Percentiles rank a stretch among this genome's conserved stretches.
Conservation (phyloP, 2,888 invertebrate genomes). For the Petrophora chlorosata region DNA sequence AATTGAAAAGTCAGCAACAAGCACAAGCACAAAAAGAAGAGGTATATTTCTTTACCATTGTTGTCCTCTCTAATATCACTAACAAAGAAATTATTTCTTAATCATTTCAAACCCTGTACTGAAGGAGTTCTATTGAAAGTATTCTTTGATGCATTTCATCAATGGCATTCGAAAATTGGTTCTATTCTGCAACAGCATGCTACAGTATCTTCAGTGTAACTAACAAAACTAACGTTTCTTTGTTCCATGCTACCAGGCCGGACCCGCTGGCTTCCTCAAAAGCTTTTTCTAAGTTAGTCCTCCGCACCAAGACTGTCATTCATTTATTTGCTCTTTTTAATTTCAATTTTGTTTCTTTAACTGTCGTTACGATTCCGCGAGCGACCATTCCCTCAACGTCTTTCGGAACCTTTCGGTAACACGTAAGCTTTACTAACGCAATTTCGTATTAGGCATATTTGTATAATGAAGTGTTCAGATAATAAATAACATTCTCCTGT, state of each 20-base stretch:
- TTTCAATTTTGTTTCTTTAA: constrained; percentile 63
- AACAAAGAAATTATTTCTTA: constrained; percentile 9
- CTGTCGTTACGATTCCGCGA: constrained; percentile 64
- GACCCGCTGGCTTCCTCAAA: constrained; percentile 96
- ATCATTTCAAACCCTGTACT: too few species aligned
- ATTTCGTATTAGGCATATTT: constrained; percentile 72
- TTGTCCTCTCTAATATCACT: background rate
- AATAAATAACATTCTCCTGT: constrained; percentile 61
- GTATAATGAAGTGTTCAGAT: constrained; percentile 78
- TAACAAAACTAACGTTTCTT: constrained; percentile 47
- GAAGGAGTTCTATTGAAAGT: too few species aligned
- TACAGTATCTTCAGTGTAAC: constrained; percentile 28
- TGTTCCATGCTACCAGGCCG: constrained; percentile 86
- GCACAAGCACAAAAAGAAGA: constrained; percentile 89
- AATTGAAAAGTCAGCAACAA: constrained; percentile 94
- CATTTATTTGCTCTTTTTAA: constrained; percentile 73
- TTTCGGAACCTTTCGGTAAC: constrained; percentile 48
- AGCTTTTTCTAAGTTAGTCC: constrained; percentile 93
- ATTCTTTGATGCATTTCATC: too few species aligned
- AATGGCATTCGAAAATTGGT: too few species aligned
- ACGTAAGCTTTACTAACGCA: constrained; percentile 65
- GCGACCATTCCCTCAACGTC: constrained; percentile 68
- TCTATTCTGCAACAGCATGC: too few species aligned
- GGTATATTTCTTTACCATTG: constrained; percentile 68
- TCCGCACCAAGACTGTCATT: constrained; percentile 82